A percentile compares a stretch with the other conserved stretches of the same genome.
phyloP scores from a whole-genome alignment of 2,113 vertebrate species.

The Petroica traversi region DNA sequence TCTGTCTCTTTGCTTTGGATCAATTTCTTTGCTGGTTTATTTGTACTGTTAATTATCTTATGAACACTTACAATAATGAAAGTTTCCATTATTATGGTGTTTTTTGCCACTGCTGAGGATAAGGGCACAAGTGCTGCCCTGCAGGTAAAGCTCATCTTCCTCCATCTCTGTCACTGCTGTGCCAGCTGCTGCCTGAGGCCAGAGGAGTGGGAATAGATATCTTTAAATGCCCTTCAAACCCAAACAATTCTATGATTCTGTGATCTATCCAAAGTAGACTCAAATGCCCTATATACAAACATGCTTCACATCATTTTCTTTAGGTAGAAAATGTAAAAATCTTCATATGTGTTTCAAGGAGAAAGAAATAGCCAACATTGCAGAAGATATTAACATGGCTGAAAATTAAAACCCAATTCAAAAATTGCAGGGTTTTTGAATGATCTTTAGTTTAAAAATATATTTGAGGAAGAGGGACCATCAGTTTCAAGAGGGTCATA shows the following conservation, averaged over 20 bases:
- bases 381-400: background rate
- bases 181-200: background rate
- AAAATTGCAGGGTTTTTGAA: background rate
- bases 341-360: background rate
- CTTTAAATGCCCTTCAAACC: background rate
- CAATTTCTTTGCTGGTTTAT: background rate
- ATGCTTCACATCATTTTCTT: background rate
- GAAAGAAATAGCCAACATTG: background rate
- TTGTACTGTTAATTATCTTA: conserved; percentile 12
- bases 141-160: background rate
- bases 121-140: background rate
- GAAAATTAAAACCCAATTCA: background rate
- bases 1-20: background rate
- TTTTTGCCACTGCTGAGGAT: conserved; percentile 3
- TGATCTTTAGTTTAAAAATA: background rate
- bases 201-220: background rate
- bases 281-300: background rate
- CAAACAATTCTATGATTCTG: background rate
- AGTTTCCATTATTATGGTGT: background rate
- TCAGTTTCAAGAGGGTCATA: background rate
- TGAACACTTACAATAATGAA: background rate
- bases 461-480: background rate
- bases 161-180: background rate
- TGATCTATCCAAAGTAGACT: background rate
- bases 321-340: background rate